Percentiles rank a stretch among this genome's conserved stretches.
Conservation (phyloP, 2,888 invertebrate genomes). For the Nephrotoma guestfalica region DNA sequence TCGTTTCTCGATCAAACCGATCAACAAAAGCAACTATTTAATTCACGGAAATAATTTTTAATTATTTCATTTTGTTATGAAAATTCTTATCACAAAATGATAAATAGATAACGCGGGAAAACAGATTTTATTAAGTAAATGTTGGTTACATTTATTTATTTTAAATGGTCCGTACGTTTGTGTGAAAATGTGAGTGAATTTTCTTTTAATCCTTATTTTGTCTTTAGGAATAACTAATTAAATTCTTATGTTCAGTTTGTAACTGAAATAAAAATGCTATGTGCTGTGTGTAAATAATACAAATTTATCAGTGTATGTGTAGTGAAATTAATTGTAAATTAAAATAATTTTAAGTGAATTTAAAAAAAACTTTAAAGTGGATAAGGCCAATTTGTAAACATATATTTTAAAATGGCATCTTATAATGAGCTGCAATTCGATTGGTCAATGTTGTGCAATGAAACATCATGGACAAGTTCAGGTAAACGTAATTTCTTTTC, state of each 20-base stretch:
- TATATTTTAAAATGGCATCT: constrained; percentile 15
- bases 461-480: background rate
- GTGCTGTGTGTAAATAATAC: background rate
- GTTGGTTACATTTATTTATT: background rate
- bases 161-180: background rate
- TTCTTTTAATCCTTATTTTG: background rate
- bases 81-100: background rate
- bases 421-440: constrained; percentile 20
- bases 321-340: background rate
- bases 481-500: background rate
- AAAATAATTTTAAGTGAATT: background rate
- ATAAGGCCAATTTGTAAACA: background rate
- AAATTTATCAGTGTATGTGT: background rate
- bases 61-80: background rate
- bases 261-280: background rate
- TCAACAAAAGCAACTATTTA: background rate
- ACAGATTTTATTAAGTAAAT: background rate
- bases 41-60: background rate
- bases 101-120: background rate
- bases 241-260: background rate
- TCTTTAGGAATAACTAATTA: background rate
- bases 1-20: background rate
- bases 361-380: background rate
- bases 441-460: constrained; percentile 16
- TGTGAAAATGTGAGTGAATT: background rate